These are phyloP conservation scores for Coenonympha glycerion DNA, from an alignment of 2,888 invertebrate genomes.

Conservation along the genomic window DNA sequence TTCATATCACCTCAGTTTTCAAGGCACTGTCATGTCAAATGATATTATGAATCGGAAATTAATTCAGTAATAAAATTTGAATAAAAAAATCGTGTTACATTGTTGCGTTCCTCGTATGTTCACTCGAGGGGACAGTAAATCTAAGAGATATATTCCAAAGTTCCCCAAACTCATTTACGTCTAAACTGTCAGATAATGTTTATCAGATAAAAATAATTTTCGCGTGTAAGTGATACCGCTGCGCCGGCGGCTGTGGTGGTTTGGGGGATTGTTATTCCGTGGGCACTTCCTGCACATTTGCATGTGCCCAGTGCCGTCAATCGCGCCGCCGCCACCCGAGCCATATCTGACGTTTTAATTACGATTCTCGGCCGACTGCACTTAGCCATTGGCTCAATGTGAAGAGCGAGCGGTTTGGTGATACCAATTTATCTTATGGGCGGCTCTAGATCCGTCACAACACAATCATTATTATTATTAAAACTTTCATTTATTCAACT, in stretches of 20 bases:
- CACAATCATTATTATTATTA: too few species aligned
- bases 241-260: constrained; percentile 1
- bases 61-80: neutral
- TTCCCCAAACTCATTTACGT: neutral
- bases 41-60: too few species aligned
- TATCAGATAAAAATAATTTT: constrained; percentile 8
- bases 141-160: neutral
- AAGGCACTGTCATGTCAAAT: too few species aligned
- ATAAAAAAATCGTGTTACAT: neutral
- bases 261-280: constrained; percentile 24
- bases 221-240: constrained; percentile 4
- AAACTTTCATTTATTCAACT: too few species aligned
- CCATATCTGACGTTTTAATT: constrained; percentile 71
- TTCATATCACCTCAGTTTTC: too few species aligned
- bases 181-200: neutral
- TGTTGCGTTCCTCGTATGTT: too few species aligned
- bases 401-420: constrained; percentile 11
- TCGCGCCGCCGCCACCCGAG: constrained; percentile 39
- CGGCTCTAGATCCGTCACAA: too few species aligned
- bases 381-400: constrained; percentile 30
- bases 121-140: neutral
- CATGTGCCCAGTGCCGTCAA: constrained; percentile 55
- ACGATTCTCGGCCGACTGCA: constrained; percentile 51
- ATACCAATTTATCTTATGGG: too few species aligned
- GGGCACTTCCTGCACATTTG: constrained; percentile 38